These are phyloP conservation scores for Electrona antarctica DNA, from an alignment of 2,113 vertebrate species.

Conservation along the genomic window DNA sequence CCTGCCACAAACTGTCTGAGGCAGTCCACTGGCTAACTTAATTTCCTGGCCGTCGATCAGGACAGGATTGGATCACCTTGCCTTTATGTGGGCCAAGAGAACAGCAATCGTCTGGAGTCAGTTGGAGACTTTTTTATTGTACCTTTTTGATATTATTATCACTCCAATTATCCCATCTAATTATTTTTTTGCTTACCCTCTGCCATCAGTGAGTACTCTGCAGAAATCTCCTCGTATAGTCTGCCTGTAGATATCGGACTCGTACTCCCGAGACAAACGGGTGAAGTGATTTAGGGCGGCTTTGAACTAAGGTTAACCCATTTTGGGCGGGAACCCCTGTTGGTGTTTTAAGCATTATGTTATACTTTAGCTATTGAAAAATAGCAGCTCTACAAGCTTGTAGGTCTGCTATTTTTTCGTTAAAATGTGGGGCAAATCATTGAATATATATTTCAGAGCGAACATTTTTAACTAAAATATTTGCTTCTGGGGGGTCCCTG, in stretches of 20 bases:
- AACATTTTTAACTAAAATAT: too few species aligned
- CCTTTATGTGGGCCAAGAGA: slow-evolving; percentile 45
- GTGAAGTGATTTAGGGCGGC: slow-evolving; percentile 15
- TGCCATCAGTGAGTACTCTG: slow-evolving; percentile 11
- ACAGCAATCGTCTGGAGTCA: slow-evolving; percentile 39
- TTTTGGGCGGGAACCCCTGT: too few species aligned
- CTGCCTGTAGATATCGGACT: neutral
- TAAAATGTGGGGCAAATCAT: too few species aligned
- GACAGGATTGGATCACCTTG: slow-evolving; percentile 50
- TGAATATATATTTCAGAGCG: too few species aligned
- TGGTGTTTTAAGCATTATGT: too few species aligned
- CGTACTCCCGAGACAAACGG: slow-evolving; percentile 4
- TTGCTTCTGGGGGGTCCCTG: too few species aligned
- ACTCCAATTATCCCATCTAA: neutral
- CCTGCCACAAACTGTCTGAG: slow-evolving; percentile 54
- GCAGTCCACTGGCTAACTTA: slow-evolving; percentile 46
- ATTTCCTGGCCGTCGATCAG: slow-evolving; percentile 63
- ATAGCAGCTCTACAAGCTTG: too few species aligned
- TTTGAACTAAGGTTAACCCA: neutral
- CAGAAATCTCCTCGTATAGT: neutral
- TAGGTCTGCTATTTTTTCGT: too few species aligned
- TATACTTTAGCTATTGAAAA: too few species aligned
- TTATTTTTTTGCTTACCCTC: slow-evolving; percentile 11
- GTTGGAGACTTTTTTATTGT: slow-evolving; percentile 6
- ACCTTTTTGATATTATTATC: slow-evolving; percentile 3